Evolutionary conservation across 2,797 vertebrate genomes (phyloP).

Genomic region (Vipera latastei): DNA sequence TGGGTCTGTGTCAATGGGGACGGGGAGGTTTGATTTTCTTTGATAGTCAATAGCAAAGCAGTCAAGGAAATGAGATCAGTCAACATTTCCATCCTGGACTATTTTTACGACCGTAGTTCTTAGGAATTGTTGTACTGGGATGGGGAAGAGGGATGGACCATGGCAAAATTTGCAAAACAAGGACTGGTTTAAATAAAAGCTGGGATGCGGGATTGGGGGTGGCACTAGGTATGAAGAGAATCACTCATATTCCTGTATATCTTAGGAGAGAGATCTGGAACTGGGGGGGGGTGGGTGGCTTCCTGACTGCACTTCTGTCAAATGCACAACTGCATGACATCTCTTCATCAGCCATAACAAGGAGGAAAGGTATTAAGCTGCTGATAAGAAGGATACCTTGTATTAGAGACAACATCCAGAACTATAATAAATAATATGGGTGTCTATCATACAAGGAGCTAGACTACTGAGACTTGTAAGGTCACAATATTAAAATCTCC

Average conservation of each 20-base stretch:
- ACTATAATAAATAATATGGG: background rate
- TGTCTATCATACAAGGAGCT: background rate
- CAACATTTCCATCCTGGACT: background rate
- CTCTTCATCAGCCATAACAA: background rate
- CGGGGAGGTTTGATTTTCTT: background rate
- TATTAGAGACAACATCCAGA: background rate
- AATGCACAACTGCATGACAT: background rate
- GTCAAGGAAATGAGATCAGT: background rate
- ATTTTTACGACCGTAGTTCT: accelerated
- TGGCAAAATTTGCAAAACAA: background rate
- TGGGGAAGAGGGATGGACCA: background rate
- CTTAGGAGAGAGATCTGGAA: background rate
- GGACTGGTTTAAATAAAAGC: background rate
- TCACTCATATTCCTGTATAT: background rate
- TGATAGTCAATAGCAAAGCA: background rate
- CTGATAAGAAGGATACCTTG: background rate
- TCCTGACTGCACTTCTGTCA: background rate
- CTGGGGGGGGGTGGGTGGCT: background rate
- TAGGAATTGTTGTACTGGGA: background rate
- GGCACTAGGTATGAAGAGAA: accelerated
- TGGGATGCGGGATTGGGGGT: background rate
- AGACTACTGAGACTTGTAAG: background rate
- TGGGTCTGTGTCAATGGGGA: too few relatives aligned
- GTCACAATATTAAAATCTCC: background rate
- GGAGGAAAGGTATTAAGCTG: background rate